phyloP scores from a whole-genome alignment of 2,113 vertebrate genomes.

The Cynopterus brachyotis region DNA sequence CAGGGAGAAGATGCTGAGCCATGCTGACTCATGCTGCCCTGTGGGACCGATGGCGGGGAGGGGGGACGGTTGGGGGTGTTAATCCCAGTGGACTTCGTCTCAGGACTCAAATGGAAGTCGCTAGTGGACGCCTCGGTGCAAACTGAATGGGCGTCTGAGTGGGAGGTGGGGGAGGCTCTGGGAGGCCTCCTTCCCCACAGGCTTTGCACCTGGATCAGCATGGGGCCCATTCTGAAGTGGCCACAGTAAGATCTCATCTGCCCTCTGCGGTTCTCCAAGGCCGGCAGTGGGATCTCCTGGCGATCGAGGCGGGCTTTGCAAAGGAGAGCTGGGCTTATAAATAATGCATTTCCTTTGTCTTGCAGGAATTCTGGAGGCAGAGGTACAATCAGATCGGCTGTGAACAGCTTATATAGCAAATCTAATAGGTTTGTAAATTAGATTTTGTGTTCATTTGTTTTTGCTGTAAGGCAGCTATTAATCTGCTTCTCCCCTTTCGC shows the following conservation, averaged over 20 bases:
- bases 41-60: not conserved
- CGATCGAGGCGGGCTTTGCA: constrained; percentile 80
- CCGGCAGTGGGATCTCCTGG: constrained; percentile 61
- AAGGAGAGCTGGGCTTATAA: constrained; percentile 83
- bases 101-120: not conserved
- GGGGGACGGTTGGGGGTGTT: too few relatives aligned
- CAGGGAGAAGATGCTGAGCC: not conserved
- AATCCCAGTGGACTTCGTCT: not conserved
- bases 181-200: not conserved
- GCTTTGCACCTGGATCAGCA: not conserved
- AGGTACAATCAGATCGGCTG: constrained; percentile 90
- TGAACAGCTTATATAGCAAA: constrained; percentile 90
- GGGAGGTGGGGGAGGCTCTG: not conserved
- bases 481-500: constrained; percentile 84
- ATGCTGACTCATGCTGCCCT: not conserved
- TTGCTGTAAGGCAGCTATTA: constrained; percentile 89
- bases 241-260: not conserved
- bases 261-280: not conserved
- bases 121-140: not conserved
- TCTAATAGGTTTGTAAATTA: constrained; percentile 94
- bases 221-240: not conserved
- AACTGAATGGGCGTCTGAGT: not conserved
- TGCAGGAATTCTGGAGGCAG: constrained; percentile 92
- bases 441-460: constrained; percentile 89
- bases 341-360: constrained; percentile 90